A percentile compares a stretch with the other conserved stretches of the same genome.
Evolutionary conservation across 2,113 vertebrate genomes (phyloP).

Genomic region (Grus americana): DNA sequence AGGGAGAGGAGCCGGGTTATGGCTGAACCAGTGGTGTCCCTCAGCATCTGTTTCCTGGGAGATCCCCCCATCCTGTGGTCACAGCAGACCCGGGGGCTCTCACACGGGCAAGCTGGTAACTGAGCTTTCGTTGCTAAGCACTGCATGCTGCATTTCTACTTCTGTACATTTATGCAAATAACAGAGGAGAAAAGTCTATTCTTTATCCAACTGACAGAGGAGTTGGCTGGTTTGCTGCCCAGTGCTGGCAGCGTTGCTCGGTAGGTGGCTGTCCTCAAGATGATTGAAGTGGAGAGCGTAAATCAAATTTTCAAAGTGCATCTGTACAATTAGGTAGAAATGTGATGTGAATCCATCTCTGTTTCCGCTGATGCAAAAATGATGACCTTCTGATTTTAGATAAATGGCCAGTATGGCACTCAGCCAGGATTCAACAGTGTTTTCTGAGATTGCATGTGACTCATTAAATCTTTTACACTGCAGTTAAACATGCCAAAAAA

Average conservation of each 20-base stretch:
- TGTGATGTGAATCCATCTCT: background rate
- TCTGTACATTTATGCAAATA: background rate
- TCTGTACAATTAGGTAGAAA: conserved; percentile 12
- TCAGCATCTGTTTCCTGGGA: background rate
- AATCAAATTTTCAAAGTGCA: background rate
- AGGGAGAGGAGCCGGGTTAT: background rate
- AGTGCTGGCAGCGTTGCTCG: background rate
- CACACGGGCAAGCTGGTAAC: background rate
- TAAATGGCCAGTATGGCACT: conserved; percentile 19
- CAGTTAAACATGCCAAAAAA: background rate
- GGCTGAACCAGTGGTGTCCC: background rate
- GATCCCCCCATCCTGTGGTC: background rate
- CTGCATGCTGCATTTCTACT: background rate
- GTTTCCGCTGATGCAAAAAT: background rate
- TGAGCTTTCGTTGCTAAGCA: background rate
- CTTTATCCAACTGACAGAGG: background rate
- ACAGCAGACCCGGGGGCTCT: background rate
- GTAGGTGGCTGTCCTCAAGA: background rate
- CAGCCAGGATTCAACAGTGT: background rate
- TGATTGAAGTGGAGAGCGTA: background rate
- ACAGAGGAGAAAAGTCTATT: background rate
- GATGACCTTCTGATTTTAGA: conserved; percentile 24
- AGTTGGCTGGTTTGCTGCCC: background rate
- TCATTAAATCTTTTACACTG: background rate
- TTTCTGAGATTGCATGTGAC: conserved; percentile 17